Evolutionary conservation across 1,140 invertebrate species (phyloP).

Genomic region (Drosophila mojavensis): DNA sequence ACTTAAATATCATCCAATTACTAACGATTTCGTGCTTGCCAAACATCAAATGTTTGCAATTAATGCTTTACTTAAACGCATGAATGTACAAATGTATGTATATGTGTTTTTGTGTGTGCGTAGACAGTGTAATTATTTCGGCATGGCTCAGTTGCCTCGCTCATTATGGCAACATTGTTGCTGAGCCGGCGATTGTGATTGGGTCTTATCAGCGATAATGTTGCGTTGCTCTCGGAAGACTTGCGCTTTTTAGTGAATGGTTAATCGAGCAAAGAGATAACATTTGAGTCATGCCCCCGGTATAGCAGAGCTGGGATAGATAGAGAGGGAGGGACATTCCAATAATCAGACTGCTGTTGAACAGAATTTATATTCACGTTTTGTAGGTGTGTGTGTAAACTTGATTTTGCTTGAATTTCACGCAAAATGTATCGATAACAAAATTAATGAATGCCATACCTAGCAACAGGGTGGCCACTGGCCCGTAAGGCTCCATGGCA

Average conservation of each 20-base stretch:
- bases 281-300: slow-evolving; percentile 8
- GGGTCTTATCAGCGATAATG: slow-evolving; percentile 20
- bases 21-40: not conserved
- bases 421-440: not conserved
- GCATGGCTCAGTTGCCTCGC: slow-evolving; percentile 9
- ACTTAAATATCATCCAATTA: not conserved
- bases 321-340: not conserved
- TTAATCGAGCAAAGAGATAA: slow-evolving; percentile 1
- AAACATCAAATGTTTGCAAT: not conserved
- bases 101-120: not conserved
- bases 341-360: no score
- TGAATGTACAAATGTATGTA: no score
- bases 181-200: slow-evolving; percentile 14
- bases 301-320: not conserved
- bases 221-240: slow-evolving; percentile 3
- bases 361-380: no score
- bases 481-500: not conserved
- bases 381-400: not conserved
- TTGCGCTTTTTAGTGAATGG: slow-evolving; percentile 22
- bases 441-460: not conserved
- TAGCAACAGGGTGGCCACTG: not conserved
- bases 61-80: not conserved
- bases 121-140: not conserved
- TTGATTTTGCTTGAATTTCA: not conserved
- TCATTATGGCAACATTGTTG: slow-evolving; percentile 10